Percentiles rank a stretch among this genome's conserved stretches.
Evolutionary conservation across 2,797 vertebrate genomes (phyloP).

Genomic region (Pseudopleuronectes americanus): DNA sequence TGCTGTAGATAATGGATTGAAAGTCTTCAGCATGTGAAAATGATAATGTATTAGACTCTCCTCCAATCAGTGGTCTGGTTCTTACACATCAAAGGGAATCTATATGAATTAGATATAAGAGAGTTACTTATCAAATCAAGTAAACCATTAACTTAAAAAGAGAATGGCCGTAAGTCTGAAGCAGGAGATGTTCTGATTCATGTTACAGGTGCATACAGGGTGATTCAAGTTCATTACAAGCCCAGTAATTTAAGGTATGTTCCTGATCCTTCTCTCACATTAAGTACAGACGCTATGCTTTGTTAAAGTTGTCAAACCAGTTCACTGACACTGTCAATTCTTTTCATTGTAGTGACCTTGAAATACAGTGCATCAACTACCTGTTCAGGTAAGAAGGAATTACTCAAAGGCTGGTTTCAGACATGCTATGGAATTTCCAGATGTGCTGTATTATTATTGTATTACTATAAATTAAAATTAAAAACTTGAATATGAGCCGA

Average conservation of each 20-base stretch:
- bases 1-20: background rate
- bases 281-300: background rate
- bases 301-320: background rate
- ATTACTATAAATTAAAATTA: too few species aligned
- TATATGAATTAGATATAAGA: too few species aligned
- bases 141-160: background rate
- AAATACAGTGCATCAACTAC: slow-evolving; percentile 96
- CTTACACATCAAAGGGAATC: too few species aligned
- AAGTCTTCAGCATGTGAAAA: too few species aligned
- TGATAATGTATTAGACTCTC: too few species aligned
- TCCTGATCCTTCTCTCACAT: background rate
- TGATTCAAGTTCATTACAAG: slow-evolving; percentile 85
- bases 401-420: background rate
- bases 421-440: background rate
- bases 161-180: background rate
- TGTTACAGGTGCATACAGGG: slow-evolving; percentile 89
- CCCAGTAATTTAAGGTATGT: slow-evolving; percentile 86
- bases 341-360: slow-evolving; percentile 88
- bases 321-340: background rate
- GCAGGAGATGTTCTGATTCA: accelerated
- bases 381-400: slow-evolving; percentile 89
- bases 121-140: too few species aligned
- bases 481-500: too few species aligned
- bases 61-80: too few species aligned
- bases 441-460: too few species aligned